These are phyloP conservation scores for Amblyjoppa proteus DNA, from an alignment of 2,888 invertebrate species.

Conservation along the genomic window DNA sequence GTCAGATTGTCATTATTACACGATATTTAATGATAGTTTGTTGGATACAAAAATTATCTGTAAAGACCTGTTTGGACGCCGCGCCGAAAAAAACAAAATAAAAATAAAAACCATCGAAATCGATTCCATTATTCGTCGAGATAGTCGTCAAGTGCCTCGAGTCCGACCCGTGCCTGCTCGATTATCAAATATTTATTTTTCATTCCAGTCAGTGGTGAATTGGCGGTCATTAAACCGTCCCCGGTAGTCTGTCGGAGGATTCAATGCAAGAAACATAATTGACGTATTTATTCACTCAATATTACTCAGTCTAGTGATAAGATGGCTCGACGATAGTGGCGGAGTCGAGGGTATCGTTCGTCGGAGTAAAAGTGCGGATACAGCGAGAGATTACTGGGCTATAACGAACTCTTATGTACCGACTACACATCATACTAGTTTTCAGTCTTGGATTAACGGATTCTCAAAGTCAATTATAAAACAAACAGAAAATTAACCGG, in stretches of 20 bases:
- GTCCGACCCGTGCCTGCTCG: background rate
- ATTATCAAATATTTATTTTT: constrained; percentile 28
- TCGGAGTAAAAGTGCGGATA: constrained; percentile 32
- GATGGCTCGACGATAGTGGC: constrained; percentile 37
- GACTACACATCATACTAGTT: constrained; percentile 47
- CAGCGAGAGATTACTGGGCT: constrained; percentile 29
- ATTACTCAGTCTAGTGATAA: constrained; percentile 24
- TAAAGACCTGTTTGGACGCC: too few relatives aligned
- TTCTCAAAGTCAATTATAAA: constrained; percentile 81
- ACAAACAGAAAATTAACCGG: constrained; percentile 82
- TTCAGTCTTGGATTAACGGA: constrained; percentile 66
- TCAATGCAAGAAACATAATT: constrained; percentile 41
- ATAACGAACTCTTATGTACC: background rate
- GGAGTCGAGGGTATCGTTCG: constrained; percentile 45
- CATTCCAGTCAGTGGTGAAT: constrained; percentile 20
- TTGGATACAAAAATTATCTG: too few relatives aligned
- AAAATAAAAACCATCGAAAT: constrained; percentile 58
- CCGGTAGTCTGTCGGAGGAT: background rate
- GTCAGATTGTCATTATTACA: background rate
- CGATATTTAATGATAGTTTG: too few relatives aligned
- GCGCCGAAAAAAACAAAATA: too few relatives aligned
- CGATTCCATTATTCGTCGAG: constrained; percentile 69
- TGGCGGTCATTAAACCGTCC: constrained; percentile 12
- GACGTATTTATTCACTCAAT: constrained; percentile 69
- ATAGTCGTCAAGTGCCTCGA: constrained; percentile 60